Percentiles rank a stretch among this genome's conserved stretches.
Conservation (phyloP, 2,888 invertebrate genomes). For the Cosmopolites sordidus region DNA sequence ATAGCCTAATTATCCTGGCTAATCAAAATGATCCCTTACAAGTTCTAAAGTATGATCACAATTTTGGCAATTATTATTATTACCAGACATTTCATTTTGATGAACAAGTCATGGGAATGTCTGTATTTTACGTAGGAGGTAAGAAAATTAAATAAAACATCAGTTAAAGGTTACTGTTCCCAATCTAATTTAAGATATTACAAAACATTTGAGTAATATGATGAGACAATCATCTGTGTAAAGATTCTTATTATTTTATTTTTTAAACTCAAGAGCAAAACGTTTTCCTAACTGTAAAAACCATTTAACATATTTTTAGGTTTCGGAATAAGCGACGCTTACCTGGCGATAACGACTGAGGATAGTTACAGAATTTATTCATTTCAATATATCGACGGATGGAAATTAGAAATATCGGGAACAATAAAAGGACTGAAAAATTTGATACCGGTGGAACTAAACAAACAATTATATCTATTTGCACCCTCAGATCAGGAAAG, state of each 20-base stretch:
- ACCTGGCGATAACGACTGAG: conserved; percentile 39
- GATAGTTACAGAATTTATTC: conserved; percentile 41
- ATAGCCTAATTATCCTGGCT: conserved; percentile 41
- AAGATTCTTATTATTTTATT: not conserved
- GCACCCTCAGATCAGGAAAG: conserved; percentile 38
- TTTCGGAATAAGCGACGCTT: conserved; percentile 41
- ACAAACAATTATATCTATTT: conserved; percentile 39
- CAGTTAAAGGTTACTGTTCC: not conserved
- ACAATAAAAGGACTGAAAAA: conserved; percentile 40
- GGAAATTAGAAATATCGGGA: conserved; percentile 41
- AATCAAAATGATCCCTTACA: conserved; percentile 37
- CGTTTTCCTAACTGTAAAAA: not conserved
- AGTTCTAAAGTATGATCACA: conserved; percentile 40
- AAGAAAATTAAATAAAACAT: conserved; percentile 16
- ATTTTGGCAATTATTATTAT: conserved; percentile 40
- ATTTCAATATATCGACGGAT: conserved; percentile 41
- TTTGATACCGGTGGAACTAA: conserved; percentile 40
- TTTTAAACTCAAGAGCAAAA: not conserved
- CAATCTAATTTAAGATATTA: conserved; percentile 3
- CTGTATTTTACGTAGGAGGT: conserved; percentile 43
- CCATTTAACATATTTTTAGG: conserved; percentile 26
- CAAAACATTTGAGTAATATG: not conserved
- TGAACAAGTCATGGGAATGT: conserved; percentile 37
- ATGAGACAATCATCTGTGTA: conserved; percentile 3
- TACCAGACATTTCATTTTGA: conserved; percentile 41